Conservation (phyloP, 2,113 vertebrate genomes). For the Protomyctophum bolini region DNA sequence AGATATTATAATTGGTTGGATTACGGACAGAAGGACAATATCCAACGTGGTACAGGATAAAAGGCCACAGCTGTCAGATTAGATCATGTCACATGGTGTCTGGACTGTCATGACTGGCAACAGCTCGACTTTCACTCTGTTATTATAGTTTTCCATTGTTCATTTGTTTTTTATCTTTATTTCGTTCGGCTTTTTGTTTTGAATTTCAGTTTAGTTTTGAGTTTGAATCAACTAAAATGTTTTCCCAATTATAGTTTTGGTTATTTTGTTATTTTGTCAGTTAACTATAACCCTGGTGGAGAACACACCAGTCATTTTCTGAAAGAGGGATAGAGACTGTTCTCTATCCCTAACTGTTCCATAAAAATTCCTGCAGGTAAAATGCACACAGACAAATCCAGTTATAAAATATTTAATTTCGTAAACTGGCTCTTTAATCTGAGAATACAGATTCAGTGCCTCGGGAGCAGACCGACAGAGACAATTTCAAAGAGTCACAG, state of each 20-base stretch:
- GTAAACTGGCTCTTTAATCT: slow-evolving; percentile 44
- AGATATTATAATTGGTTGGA: slow-evolving; percentile 36
- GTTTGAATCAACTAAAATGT: too few species aligned
- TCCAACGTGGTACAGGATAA: background rate
- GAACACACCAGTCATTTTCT: too few species aligned
- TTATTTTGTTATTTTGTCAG: too few species aligned
- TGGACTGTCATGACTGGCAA: slow-evolving; percentile 3
- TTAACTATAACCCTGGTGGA: too few species aligned
- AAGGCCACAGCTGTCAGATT: slow-evolving; percentile 10
- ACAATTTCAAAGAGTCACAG: slow-evolving; percentile 48
- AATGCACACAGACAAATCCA: slow-evolving; percentile 25
- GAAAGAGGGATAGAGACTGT: slow-evolving; percentile 3
- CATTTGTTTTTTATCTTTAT: too few species aligned
- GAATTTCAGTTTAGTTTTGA: too few species aligned
- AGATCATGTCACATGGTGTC: background rate
- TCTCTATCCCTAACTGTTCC: background rate
- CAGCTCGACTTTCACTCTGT: background rate
- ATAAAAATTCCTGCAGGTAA: slow-evolving; percentile 38
- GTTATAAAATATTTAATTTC: slow-evolving; percentile 45
- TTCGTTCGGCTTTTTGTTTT: too few species aligned
- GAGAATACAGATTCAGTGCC: slow-evolving; percentile 29
- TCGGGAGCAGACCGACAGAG: slow-evolving; percentile 5
- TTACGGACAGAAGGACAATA: slow-evolving; percentile 12
- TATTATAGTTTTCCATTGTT: too few species aligned
- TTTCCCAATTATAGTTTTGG: too few species aligned